phyloP scores from a whole-genome alignment of 1,140 invertebrate species.

The Microvelia longipes region DNA sequence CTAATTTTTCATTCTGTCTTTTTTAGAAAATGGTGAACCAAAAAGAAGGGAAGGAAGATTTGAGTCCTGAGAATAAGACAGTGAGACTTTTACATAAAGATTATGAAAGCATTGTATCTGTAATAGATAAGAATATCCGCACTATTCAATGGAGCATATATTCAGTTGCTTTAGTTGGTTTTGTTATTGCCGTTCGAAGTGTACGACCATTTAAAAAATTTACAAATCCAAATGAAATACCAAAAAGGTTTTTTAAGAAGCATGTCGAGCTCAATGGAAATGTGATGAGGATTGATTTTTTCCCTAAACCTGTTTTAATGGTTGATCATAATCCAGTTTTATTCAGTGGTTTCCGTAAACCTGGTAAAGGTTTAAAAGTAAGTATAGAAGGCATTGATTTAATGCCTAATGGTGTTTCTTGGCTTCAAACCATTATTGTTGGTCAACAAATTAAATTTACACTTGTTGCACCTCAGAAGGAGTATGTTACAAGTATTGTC shows the following conservation, averaged over 20 bases:
- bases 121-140: conserved; percentile 13
- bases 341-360: neutral
- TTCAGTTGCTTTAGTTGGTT: conserved; percentile 11
- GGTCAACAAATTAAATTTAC: conserved; percentile 10
- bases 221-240: conserved; percentile 11
- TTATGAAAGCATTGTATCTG: neutral
- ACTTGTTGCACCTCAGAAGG: conserved; percentile 11
- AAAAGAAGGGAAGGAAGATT: too few species aligned
- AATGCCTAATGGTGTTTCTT: conserved; percentile 14
- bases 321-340: conserved; percentile 18
- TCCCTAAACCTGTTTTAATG: conserved; percentile 9
- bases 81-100: too few species aligned
- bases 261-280: conserved; percentile 14
- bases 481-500: conserved; percentile 18
- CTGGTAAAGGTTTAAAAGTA: conserved; percentile 7
- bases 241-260: conserved; percentile 10
- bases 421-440: conserved; percentile 15
- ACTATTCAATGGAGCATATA: conserved; percentile 15
- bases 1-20: too few species aligned
- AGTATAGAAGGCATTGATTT: conserved; percentile 14
- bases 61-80: too few species aligned
- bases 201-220: conserved; percentile 17
- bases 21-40: too few species aligned
- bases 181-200: conserved; percentile 11
- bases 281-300: conserved; percentile 11